Percentiles rank a stretch among this genome's conserved stretches.
Conservation (phyloP, 2,888 invertebrate genomes). For the Drosophila phalerata region DNA sequence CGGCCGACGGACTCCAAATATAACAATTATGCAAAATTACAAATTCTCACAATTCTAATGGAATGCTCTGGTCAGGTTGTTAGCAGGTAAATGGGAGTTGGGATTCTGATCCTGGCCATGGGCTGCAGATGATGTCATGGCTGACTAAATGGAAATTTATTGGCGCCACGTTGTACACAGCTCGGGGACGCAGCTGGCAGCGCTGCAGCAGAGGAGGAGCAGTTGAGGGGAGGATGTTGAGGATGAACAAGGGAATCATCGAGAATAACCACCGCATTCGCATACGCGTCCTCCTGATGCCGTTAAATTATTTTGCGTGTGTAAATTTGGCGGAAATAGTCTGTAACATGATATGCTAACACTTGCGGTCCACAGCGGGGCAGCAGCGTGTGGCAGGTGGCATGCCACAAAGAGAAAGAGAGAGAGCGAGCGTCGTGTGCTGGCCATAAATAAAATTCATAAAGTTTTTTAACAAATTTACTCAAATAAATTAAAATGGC, state of each 20-base stretch:
- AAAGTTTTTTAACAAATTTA: conserved; percentile 75
- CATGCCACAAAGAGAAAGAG: not conserved
- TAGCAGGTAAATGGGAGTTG: not conserved
- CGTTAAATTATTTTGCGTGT: conserved; percentile 81
- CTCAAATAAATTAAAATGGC: conserved; percentile 80
- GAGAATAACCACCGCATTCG: conserved; percentile 20
- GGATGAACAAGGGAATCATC: not conserved
- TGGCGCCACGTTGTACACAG: conserved; percentile 62
- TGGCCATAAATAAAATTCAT: conserved; percentile 75
- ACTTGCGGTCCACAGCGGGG: conserved; percentile 62
- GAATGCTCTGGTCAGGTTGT: conserved; percentile 61
- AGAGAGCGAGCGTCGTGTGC: conserved; percentile 40
- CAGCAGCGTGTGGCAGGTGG: conserved; percentile 16
- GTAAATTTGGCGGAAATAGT: conserved; percentile 82
- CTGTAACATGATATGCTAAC: conserved; percentile 81
- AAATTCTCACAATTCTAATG: conserved; percentile 83
- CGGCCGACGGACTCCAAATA: conserved; percentile 81
- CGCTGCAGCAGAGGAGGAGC: conserved; percentile 1
- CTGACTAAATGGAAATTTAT: conserved; percentile 80
- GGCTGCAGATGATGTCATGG: conserved; percentile 27
- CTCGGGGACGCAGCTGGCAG: conserved; percentile 60
- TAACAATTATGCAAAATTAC: conserved; percentile 83
- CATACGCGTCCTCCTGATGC: conserved; percentile 30
- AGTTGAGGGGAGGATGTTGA: conserved; percentile 3
- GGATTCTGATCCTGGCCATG: conserved; percentile 12